Conservation (phyloP, 2,113 vertebrate species). For the Anas platyrhynchos region DNA sequence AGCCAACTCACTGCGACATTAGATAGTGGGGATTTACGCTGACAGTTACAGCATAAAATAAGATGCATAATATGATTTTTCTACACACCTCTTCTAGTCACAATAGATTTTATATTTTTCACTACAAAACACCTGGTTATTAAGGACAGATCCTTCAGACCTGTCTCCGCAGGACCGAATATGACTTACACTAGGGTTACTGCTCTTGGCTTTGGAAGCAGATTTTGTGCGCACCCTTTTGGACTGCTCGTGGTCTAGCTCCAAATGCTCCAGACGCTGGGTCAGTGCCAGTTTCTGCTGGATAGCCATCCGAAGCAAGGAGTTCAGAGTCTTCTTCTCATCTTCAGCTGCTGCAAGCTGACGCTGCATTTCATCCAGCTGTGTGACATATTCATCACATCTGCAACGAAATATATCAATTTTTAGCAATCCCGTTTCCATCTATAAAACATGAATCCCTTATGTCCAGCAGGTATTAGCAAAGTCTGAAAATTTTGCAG, state of each 20-base stretch:
- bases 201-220: slow-evolving; percentile 84
- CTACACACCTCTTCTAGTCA: slow-evolving; percentile 80
- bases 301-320: slow-evolving; percentile 96
- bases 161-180: slow-evolving; percentile 84
- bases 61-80: slow-evolving; percentile 28
- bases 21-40: slow-evolving; percentile 84
- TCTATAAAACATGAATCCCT: not conserved
- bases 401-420: slow-evolving; percentile 68
- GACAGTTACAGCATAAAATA: slow-evolving; percentile 62
- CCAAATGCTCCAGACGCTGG: slow-evolving; percentile 95
- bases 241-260: slow-evolving; percentile 92
- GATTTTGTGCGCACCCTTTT: slow-evolving; percentile 86
- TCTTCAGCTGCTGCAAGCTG: slow-evolving; percentile 96
- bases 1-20: slow-evolving; percentile 76
- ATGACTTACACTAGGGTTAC: slow-evolving; percentile 90
- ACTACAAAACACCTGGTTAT: slow-evolving; percentile 90
- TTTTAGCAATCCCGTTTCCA: not conserved
- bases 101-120: slow-evolving; percentile 99
- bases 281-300: slow-evolving; percentile 98
- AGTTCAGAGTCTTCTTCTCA: slow-evolving; percentile 98
- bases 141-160: slow-evolving; percentile 82
- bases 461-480: rapidly evolving
- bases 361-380: slow-evolving; percentile 97
- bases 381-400: slow-evolving; percentile 96
- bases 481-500: not conserved